phyloP scores from a whole-genome alignment of 2,797 vertebrate genomes.

The Acridotheres tristis region DNA sequence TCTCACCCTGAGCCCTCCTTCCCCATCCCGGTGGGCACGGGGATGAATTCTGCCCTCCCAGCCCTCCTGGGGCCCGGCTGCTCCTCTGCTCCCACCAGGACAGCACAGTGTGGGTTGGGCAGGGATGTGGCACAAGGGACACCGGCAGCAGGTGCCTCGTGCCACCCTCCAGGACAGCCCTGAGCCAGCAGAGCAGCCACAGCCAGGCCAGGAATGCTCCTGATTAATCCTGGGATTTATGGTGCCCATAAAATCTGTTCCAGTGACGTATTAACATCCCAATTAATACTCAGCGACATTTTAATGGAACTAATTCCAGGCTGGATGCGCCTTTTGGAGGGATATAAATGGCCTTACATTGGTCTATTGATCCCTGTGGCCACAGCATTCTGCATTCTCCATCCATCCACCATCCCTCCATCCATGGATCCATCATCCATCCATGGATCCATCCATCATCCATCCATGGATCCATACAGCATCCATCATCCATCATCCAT shows the following conservation, averaged over 20 bases:
- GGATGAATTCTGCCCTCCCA: no score
- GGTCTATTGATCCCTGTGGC: not conserved
- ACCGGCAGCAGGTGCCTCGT: rapidly evolving
- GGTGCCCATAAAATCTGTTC: not conserved
- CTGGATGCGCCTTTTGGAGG: not conserved
- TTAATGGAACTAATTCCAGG: constrained; percentile 41
- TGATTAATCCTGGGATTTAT: constrained; percentile 40
- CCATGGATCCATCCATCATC: not conserved
- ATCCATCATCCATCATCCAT: not conserved
- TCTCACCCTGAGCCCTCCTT: no score
- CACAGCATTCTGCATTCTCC: not conserved
- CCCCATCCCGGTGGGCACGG: no score
- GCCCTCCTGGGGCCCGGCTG: no score
- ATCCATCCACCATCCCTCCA: not conserved
- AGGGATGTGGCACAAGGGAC: not conserved
- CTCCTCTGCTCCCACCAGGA: not conserved
- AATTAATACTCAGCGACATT: constrained; percentile 36
- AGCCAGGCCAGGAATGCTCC: not conserved
- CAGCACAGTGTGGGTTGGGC: rapidly evolving
- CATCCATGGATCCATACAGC: no score
- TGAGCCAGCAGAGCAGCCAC: not conserved
- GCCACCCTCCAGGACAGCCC: not conserved
- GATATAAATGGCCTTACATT: constrained; percentile 8
- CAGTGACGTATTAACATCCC: constrained; percentile 50
- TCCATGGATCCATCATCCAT: not conserved